These are phyloP conservation scores for Anguilla pacifica DNA, from an alignment of 2,797 vertebrate genomes.

Conservation along the genomic window DNA sequence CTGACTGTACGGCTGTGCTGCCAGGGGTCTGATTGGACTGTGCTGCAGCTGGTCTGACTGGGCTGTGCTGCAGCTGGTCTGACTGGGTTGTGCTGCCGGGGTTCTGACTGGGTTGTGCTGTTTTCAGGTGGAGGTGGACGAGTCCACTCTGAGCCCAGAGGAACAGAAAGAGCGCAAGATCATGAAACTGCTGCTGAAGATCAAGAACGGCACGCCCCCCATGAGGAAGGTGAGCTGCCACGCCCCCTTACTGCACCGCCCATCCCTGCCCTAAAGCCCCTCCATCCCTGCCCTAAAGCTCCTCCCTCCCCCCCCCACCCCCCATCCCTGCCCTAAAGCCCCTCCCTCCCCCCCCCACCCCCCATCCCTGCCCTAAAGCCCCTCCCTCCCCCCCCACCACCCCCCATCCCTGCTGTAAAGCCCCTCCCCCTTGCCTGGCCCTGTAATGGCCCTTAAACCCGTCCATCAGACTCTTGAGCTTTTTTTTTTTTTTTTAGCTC, in stretches of 20 bases:
- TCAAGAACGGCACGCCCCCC: constrained; percentile 97
- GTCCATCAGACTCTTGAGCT: neutral
- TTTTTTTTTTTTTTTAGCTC: neutral
- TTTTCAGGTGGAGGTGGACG: constrained; percentile 94
- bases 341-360: too few relatives aligned
- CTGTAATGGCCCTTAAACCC: neutral
- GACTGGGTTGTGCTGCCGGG: neutral
- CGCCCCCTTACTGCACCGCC: neutral
- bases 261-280: too few relatives aligned
- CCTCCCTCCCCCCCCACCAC: neutral
- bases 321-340: too few relatives aligned
- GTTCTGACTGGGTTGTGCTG: neutral
- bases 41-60: neutral
- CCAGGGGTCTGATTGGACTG: too few relatives aligned
- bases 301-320: too few relatives aligned
- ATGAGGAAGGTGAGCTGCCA: constrained; percentile 87
- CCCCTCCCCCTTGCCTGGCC: neutral
- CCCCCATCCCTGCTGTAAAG: neutral
- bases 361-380: too few relatives aligned
- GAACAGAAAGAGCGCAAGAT: constrained; percentile 99
- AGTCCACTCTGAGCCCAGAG: constrained; percentile 95
- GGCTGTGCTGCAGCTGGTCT: neutral
- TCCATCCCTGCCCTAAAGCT: too few relatives aligned
- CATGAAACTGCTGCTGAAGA: constrained; percentile 97
- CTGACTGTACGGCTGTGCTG: too few relatives aligned